Evolutionary conservation across 2,888 invertebrate genomes (phyloP).

Genomic region (Diaprepes abbreviatus): DNA sequence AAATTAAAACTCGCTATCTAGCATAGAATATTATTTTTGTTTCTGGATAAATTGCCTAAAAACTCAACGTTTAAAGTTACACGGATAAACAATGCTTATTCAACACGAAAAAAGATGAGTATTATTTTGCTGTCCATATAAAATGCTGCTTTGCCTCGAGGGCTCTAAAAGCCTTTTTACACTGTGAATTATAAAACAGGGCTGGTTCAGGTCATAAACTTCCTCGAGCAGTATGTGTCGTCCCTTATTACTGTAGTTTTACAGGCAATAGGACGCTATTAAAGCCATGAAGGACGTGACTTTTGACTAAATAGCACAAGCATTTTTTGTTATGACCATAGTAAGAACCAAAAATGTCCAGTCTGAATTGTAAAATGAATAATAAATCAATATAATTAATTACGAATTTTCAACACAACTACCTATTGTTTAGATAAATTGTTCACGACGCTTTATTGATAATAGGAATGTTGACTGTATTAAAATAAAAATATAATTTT

Average conservation of each 20-base stretch:
- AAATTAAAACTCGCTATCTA: constrained; percentile 35
- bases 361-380: too few relatives aligned
- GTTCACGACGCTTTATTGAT: too few relatives aligned
- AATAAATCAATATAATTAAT: too few relatives aligned
- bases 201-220: constrained; percentile 36
- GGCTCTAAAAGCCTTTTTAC: constrained; percentile 36
- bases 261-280: constrained; percentile 33
- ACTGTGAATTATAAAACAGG: constrained; percentile 34
- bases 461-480: too few relatives aligned
- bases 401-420: too few relatives aligned
- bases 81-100: constrained; percentile 31
- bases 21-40: constrained; percentile 36
- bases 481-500: too few relatives aligned
- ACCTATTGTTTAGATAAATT: too few relatives aligned
- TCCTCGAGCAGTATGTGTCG: constrained; percentile 20
- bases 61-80: constrained; percentile 38
- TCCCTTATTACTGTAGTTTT: constrained; percentile 38
- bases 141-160: constrained; percentile 35
- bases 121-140: constrained; percentile 26
- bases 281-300: constrained; percentile 29
- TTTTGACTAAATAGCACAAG: constrained; percentile 23
- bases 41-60: constrained; percentile 38
- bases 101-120: constrained; percentile 37
- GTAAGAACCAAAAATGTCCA: too few relatives aligned
- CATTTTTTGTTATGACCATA: too few relatives aligned